phyloP scores from a whole-genome alignment of 1,140 invertebrate genomes.

The Aphis gossypii region DNA sequence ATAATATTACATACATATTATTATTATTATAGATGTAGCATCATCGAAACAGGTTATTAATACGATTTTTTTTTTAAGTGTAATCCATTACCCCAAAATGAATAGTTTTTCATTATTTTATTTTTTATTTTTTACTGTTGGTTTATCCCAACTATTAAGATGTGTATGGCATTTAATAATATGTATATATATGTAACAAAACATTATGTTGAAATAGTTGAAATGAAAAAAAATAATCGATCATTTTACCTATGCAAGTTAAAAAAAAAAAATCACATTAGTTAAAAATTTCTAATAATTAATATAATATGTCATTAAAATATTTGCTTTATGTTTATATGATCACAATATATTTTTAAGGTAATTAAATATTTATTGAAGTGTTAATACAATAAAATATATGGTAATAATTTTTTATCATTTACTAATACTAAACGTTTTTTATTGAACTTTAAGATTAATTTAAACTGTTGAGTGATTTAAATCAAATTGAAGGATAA shows the following conservation, averaged over 20 bases:
- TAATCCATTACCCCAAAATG: not conserved
- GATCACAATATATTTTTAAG: no score
- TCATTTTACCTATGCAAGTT: not conserved
- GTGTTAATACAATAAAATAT: no score
- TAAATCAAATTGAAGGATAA: not conserved
- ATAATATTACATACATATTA: not conserved
- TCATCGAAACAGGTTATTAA: not conserved
- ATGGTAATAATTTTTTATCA: no score
- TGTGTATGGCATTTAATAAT: not conserved
- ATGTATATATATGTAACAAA: slow-evolving; percentile 3
- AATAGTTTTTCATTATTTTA: not conserved
- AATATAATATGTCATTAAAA: no score
- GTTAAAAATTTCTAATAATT: no score
- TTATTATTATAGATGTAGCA: not conserved
- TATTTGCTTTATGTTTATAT: no score
- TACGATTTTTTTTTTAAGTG: not conserved
- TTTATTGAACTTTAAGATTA: no score
- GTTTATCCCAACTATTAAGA: not conserved
- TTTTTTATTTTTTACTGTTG: slow-evolving; percentile 14
- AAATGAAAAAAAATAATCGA: not conserved
- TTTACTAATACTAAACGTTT: no score
- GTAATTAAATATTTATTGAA: no score
- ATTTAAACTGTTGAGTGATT: not conserved
- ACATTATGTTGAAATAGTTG: not conserved
- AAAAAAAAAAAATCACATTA: no score